Evolutionary conservation across 2,113 vertebrate species (phyloP), one percentile per base, ranked within the genome.

Genomic region (Trogon melanurus): DNA sequence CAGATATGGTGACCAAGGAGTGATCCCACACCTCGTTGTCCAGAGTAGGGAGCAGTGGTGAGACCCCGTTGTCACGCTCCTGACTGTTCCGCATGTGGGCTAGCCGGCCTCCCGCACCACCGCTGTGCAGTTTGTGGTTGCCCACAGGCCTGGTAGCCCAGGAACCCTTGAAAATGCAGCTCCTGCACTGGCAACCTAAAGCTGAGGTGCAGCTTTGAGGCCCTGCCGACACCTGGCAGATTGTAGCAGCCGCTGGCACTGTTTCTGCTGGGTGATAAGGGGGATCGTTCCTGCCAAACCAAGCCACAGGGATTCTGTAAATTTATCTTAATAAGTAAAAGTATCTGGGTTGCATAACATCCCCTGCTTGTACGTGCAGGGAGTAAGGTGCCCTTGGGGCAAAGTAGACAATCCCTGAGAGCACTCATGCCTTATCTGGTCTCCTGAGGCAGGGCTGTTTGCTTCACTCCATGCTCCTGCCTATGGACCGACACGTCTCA

Each of bases 21-120:
- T 0, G 0, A n/a, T n/a, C 26, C 2, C 6, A 53, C 3, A 0
- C 3, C 57, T 21, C 4, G 1, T 5, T 73, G 73, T 29, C 41
- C n/a, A 4, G 7, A 1, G 47, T 3, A 38, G 36, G 45, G 66
- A 54, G 16, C 54, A 4, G 5, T 3, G 20, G 20, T 19, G 1
- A 41, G 32, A 34, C 9, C 48, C 17, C 3, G 3, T 2, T 45
- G 51, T 61, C 14, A 2, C 3, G 3, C 22, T 71, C 30, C 69
- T 14, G 18, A 14, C 18, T 11, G 12, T 10, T 8, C 25, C 14
- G 4, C 26, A 4, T 11, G n/a, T 0, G 4, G 26, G 58, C 19
- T 8, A 44, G 11, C n/a, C 47, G 8, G 18, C 12, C 32, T 51
- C 18, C n/a, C 45, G 38, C 26, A 6, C 3, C 2, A 3, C 64